These are phyloP conservation scores for Agelastica alni DNA, from an alignment of 2,888 invertebrate species.

Conservation along the genomic window DNA sequence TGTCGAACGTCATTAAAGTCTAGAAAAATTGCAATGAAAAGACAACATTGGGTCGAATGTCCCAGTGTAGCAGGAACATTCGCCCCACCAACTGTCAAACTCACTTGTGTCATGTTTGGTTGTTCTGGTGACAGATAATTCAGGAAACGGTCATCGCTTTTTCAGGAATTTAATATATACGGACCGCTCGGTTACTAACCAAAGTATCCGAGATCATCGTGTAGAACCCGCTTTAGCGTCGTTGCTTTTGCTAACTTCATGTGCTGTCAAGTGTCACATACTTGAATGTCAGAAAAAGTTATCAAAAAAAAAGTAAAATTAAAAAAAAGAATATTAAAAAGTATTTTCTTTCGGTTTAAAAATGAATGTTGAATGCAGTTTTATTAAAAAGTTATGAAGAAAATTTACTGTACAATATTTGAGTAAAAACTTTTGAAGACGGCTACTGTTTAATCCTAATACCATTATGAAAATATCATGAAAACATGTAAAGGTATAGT, in stretches of 20 bases:
- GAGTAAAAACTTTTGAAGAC: conserved; percentile 1
- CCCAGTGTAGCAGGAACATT: too few species aligned
- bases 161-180: too few species aligned
- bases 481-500: conserved; percentile 38
- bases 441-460: conserved; percentile 14
- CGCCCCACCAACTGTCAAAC: too few species aligned
- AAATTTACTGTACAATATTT: neutral
- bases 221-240: too few species aligned
- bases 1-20: too few species aligned
- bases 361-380: neutral
- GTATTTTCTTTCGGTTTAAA: conserved; percentile 2
- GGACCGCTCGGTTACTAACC: too few species aligned
- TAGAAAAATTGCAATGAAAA: too few species aligned
- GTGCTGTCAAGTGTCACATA: conserved; percentile 2
- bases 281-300: conserved; percentile 1
- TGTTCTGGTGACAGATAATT: too few species aligned
- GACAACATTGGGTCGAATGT: too few species aligned
- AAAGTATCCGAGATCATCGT: too few species aligned
- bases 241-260: neutral
- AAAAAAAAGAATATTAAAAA: neutral
- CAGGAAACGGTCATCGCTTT: too few species aligned
- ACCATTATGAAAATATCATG: conserved; percentile 29
- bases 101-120: too few species aligned
- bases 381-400: neutral
- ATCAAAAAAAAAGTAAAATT: conserved; percentile 6